phyloP scores from a whole-genome alignment of 2,888 invertebrate species.

The Cremastobaeus sp. region DNA sequence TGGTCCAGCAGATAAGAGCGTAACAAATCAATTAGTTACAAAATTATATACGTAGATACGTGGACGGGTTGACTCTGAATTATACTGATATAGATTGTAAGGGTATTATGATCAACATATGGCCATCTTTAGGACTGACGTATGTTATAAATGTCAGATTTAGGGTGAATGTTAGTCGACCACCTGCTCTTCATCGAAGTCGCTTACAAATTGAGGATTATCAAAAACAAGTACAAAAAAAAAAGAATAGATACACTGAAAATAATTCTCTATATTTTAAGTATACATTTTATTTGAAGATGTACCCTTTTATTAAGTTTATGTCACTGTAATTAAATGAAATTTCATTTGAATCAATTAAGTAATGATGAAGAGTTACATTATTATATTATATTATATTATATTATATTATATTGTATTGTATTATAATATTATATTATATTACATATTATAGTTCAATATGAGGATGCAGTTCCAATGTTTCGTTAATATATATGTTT shows the following conservation, averaged over 20 bases:
- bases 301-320: no score
- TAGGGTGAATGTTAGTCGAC: slow-evolving; percentile 65
- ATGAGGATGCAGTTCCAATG: no score
- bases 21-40: slow-evolving; percentile 70
- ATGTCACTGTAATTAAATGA: no score
- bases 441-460: no score
- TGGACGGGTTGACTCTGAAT: slow-evolving; percentile 62
- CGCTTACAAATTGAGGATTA: slow-evolving; percentile 60
- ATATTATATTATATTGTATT: no score
- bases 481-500: no score
- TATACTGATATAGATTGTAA: slow-evolving; percentile 66
- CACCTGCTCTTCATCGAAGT: slow-evolving; percentile 67
- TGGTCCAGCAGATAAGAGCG: slow-evolving; percentile 56
- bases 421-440: no score
- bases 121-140: slow-evolving; percentile 64
- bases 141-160: slow-evolving; percentile 63
- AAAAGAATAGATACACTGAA: slow-evolving; percentile 10
- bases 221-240: slow-evolving; percentile 30
- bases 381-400: no score
- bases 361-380: no score
- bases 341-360: no score
- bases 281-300: no score
- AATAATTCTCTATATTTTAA: slow-evolving; percentile 7
- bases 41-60: slow-evolving; percentile 59
- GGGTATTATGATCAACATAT: slow-evolving; percentile 73